phyloP scores from a whole-genome alignment of 2,888 invertebrate species.

The Lomographa bimaculata region DNA sequence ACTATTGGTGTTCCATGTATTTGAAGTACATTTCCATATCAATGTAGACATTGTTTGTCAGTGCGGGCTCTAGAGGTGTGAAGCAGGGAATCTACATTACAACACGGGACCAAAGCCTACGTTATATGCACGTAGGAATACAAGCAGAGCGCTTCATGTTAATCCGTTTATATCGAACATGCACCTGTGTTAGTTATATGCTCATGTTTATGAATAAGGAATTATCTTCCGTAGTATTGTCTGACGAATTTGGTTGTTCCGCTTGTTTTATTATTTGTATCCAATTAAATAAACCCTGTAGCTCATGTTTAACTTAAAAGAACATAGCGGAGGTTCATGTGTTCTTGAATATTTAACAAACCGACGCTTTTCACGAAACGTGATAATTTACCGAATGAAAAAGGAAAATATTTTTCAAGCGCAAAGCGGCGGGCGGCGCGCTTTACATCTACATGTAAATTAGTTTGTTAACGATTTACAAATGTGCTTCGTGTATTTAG shows the following conservation, averaged over 20 bases:
- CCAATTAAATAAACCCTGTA: slow-evolving; percentile 8
- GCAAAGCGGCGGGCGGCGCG: slow-evolving; percentile 10
- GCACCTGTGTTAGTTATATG: slow-evolving; percentile 31
- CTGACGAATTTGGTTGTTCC: slow-evolving; percentile 9
- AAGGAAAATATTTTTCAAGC: slow-evolving; percentile 11
- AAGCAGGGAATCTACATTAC: slow-evolving; percentile 17
- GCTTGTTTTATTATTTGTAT: slow-evolving; percentile 20
- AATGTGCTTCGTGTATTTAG: slow-evolving; percentile 25
- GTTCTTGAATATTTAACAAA: slow-evolving; percentile 11
- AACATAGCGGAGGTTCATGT: background rate
- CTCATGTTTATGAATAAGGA: slow-evolving; percentile 36
- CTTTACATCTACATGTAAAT: slow-evolving; percentile 31
- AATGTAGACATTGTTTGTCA: slow-evolving; percentile 36
- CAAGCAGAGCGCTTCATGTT: slow-evolving; percentile 39
- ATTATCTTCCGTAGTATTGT: slow-evolving; percentile 25
- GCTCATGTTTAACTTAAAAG: slow-evolving; percentile 4
- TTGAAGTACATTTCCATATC: slow-evolving; percentile 24
- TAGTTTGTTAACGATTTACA: slow-evolving; percentile 27
- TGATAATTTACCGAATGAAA: slow-evolving; percentile 9
- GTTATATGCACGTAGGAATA: slow-evolving; percentile 17
- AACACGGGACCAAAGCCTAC: slow-evolving; percentile 24
- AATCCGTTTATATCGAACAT: slow-evolving; percentile 34
- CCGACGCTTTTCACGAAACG: slow-evolving; percentile 8
- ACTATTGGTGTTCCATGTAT: slow-evolving; percentile 7
- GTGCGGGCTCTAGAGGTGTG: slow-evolving; percentile 34